These are phyloP conservation scores for Amphipoea oculea DNA, from an alignment of 2,888 invertebrate species.

Conservation along the genomic window DNA sequence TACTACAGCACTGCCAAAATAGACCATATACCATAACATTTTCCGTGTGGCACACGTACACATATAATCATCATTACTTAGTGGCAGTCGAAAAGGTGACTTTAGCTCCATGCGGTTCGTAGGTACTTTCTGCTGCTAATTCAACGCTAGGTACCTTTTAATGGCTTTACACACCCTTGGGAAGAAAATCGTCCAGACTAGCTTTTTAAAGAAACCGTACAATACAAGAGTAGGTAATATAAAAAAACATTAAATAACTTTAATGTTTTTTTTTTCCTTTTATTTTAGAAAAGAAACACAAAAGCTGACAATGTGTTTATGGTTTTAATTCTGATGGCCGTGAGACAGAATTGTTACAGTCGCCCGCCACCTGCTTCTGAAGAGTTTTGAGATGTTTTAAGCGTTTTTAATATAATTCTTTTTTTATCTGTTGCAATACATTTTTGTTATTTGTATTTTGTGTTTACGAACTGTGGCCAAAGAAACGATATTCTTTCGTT, in stretches of 20 bases:
- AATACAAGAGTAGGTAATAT: not conserved
- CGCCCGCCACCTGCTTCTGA: not conserved
- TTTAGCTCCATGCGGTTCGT: too few species aligned
- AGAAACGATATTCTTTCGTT: not conserved
- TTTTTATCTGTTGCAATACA: not conserved
- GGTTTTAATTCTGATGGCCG: not conserved
- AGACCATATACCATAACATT: not conserved
- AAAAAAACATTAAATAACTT: too few species aligned
- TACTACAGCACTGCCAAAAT: not conserved
- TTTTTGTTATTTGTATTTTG: not conserved
- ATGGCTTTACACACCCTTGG: not conserved
- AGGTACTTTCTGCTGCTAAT: not conserved
- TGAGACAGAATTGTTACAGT: not conserved
- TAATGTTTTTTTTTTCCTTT: not conserved
- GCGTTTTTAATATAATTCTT: not conserved
- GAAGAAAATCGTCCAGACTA: not conserved
- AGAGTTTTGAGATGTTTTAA: not conserved
- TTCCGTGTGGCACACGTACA: not conserved
- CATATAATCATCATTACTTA: too few species aligned
- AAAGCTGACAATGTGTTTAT: slow-evolving; percentile 7
- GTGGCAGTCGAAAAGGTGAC: not conserved
- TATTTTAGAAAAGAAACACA: not conserved
- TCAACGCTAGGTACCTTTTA: slow-evolving; percentile 3
- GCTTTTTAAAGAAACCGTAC: slow-evolving; percentile 6
- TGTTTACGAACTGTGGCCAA: not conserved